Evolutionary conservation across 2,113 vertebrate species (phyloP).

Genomic region (Misgurnus mizolepis): DNA sequence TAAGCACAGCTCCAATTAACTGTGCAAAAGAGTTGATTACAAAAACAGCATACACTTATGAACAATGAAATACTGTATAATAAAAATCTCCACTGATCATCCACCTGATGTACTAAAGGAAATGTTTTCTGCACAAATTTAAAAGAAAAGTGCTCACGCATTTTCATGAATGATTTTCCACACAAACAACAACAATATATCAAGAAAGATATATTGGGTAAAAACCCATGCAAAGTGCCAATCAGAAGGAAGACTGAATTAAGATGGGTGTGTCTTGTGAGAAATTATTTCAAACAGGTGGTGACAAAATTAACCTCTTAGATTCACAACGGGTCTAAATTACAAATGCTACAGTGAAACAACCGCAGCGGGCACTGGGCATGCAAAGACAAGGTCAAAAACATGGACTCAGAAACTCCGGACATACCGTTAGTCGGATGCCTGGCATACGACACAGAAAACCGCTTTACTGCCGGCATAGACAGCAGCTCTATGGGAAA

Average conservation of each 20-base stretch:
- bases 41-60: not conserved
- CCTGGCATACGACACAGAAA: conserved; percentile 99
- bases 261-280: conserved; percentile 16
- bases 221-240: conserved; percentile 48
- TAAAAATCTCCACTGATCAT: too few species aligned
- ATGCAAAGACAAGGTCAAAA: conserved; percentile 71
- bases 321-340: conserved; percentile 30
- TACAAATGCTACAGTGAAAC: conserved; percentile 10
- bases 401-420: conserved; percentile 76
- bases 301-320: not conserved
- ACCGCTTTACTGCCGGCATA: conserved; percentile 99
- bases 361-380: conserved; percentile 58
- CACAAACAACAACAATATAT: conserved; percentile 52
- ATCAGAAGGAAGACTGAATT: conserved; percentile 1
- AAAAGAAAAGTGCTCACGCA: not conserved
- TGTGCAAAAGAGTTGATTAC: not conserved
- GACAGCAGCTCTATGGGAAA: conserved; percentile 99
- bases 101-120: conserved; percentile 1
- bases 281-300: conserved; percentile 3
- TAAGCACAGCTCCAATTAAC: not conserved
- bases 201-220: conserved; percentile 54
- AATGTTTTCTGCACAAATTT: conserved; percentile 25
- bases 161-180: conserved; percentile 22
- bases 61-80: too few species aligned
- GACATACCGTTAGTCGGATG: conserved; percentile 99